Evolutionary conservation across 2,888 invertebrate genomes (phyloP), one percentile per base, ranked within the genome.

Genomic region (Caenorhabditis imperialis): DNA sequence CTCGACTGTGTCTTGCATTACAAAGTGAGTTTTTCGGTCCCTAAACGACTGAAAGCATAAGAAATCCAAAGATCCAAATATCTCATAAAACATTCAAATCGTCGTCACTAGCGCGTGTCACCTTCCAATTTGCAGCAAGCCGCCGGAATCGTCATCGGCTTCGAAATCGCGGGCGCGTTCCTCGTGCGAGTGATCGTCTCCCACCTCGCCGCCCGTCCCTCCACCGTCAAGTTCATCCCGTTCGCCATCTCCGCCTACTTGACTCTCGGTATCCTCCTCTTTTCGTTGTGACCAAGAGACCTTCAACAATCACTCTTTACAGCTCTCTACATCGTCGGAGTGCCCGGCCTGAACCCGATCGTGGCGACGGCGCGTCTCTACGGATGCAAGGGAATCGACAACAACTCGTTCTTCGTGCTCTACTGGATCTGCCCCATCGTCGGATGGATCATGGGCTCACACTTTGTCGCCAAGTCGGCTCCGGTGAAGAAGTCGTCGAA

Each of bases 311-410:
- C 5, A 27, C 18, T 14, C 7, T 22, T 74, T 81, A 42, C 69
- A 86, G 86, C 84, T 3, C 63, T 87, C 4, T 74, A 69, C 54
- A 62, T 81, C 30, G 65, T 85, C 42, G 87, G 87, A n/a, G 82
- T 85, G 3, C 84, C 86, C 14, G 87, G 83, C n/a, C 60, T 87
- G 33, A 87, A 87, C 69, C 87, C 87, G 12, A 81, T 83, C n/a
- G 79, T 83, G 10, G 82, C 83, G 20, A 79, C 81, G 10, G 79
- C 81, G 16, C 77, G 87, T 30, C 40, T 87, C 16, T 78, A 78
- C 48, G 81, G 82, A 40, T 87, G 87, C 60, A 70, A 74, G 12
- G 86, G 86, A 48, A 67, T 87, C n/a, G 81, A 81, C 44, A 69
- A 71, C 5, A 76, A 84, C 23, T 82, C 81, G 77, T 85, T 87